Percentiles rank a stretch among this genome's conserved stretches.
Conservation (phyloP, 2,888 invertebrate species). For the Scaptodrosophila latifasciaeformis region DNA sequence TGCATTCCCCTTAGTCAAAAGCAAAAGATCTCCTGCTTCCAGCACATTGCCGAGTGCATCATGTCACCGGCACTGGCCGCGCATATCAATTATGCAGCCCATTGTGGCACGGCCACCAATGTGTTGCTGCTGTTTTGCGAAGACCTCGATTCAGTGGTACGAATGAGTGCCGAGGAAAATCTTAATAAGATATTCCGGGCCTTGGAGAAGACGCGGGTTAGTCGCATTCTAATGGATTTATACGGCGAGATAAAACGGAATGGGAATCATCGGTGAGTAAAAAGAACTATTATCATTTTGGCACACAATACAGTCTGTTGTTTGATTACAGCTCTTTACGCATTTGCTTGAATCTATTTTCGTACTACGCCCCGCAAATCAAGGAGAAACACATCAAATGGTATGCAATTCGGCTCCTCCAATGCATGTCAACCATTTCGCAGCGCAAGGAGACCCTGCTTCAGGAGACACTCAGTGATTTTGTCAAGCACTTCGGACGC, state of each 20-base stretch:
- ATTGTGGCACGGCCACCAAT: constrained; percentile 83
- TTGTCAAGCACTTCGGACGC: constrained; percentile 71
- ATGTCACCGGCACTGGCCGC: constrained; percentile 74
- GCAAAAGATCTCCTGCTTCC: constrained; percentile 84
- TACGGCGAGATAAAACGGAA: constrained; percentile 89
- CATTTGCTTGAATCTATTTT: constrained; percentile 86
- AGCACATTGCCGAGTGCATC: constrained; percentile 83
- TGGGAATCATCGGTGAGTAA: constrained; percentile 76
- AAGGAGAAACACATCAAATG: constrained; percentile 86
- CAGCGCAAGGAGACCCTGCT: constrained; percentile 79
- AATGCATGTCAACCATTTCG: constrained; percentile 83
- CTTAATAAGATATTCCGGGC: constrained; percentile 85
- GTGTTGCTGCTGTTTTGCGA: constrained; percentile 83
- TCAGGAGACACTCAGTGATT: constrained; percentile 72
- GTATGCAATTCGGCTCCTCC: constrained; percentile 84
- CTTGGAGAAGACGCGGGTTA: constrained; percentile 81
- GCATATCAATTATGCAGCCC: constrained; percentile 79
- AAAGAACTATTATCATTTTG: too few relatives aligned
- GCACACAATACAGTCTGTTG: too few relatives aligned
- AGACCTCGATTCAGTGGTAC: constrained; percentile 85
- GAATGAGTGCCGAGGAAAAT: constrained; percentile 88
- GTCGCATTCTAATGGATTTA: constrained; percentile 86
- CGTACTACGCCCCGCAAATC: constrained; percentile 84
- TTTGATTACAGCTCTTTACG: constrained; percentile 79
- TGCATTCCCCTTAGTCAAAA: constrained; percentile 78